phyloP scores from a whole-genome alignment of 2,797 vertebrate genomes.

The Phataginus tetradactyla region DNA sequence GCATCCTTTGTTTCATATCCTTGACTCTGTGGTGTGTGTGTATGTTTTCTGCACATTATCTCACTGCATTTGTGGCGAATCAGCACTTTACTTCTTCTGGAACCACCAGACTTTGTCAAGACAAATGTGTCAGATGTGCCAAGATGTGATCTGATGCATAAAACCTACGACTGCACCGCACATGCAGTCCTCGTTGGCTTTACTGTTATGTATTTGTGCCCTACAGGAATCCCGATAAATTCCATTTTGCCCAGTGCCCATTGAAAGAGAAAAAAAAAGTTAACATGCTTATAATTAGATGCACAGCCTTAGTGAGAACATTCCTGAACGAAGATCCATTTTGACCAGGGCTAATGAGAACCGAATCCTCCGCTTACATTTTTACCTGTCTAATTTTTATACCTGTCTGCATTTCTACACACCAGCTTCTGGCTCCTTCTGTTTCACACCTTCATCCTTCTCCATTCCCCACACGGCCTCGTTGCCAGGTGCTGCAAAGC shows the following conservation, averaged over 20 bases:
- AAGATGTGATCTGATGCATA: not conserved
- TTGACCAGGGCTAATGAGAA: not conserved
- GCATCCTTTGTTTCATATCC: constrained; percentile 52
- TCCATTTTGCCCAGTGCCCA: not conserved
- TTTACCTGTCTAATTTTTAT: not conserved
- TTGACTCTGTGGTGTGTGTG: not conserved
- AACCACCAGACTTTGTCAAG: constrained; percentile 8
- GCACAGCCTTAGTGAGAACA: not conserved
- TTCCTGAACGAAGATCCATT: constrained; percentile 27
- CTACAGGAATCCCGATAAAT: not conserved
- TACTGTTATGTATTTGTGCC: not conserved
- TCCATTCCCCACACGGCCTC: not conserved
- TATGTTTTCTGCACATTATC: constrained; percentile 28
- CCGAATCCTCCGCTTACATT: not conserved
- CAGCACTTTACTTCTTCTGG: constrained; percentile 10
- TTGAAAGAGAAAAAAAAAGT: not conserved
- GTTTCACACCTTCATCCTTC: not conserved
- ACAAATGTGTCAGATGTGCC: constrained; percentile 16
- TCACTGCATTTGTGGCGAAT: not conserved
- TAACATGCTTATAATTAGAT: not conserved
- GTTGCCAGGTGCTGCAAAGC: not conserved
- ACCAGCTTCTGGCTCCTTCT: not conserved
- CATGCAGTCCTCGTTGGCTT: not conserved
- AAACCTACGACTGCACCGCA: not conserved
- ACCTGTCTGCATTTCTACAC: not conserved